A percentile compares a stretch with the other conserved stretches of the same genome.
Evolutionary conservation across 2,888 invertebrate genomes (phyloP).

Genomic region (Pocota personata): DNA sequence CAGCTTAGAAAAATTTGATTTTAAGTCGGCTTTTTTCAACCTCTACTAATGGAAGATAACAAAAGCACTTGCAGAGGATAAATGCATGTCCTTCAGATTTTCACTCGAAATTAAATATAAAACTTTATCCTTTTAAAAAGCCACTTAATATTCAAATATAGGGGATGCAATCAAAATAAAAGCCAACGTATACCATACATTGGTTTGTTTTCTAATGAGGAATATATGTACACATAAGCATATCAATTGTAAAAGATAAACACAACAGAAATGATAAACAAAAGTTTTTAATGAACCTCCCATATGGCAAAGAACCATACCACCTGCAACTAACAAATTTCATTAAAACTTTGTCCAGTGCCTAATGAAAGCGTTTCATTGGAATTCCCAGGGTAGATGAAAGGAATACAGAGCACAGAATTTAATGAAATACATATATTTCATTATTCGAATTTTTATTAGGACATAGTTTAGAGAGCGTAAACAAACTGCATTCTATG

Average conservation of each 20-base stretch:
- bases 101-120: too few relatives aligned
- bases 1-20: too few relatives aligned
- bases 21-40: too few relatives aligned
- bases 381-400: background rate
- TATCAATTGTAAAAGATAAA: conserved; percentile 34
- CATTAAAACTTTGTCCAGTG: conserved; percentile 62
- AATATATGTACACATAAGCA: background rate
- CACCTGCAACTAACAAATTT: conserved; percentile 50
- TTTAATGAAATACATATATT: background rate
- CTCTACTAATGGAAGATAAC: too few relatives aligned
- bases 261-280: conserved; percentile 21
- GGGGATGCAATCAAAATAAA: background rate
- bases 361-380: conserved; percentile 29
- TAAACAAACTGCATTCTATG: background rate
- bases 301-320: background rate
- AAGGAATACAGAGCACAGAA: background rate
- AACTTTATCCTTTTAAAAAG: background rate
- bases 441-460: background rate
- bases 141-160: background rate
- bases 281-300: conserved; percentile 56
- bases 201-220: too few relatives aligned
- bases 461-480: background rate
- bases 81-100: too few relatives aligned
- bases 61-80: too few relatives aligned
- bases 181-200: background rate